Evolutionary conservation across 2,888 invertebrate genomes (phyloP), one percentile per base, ranked within the genome.

Genomic region (Oxytorus armatus): DNA sequence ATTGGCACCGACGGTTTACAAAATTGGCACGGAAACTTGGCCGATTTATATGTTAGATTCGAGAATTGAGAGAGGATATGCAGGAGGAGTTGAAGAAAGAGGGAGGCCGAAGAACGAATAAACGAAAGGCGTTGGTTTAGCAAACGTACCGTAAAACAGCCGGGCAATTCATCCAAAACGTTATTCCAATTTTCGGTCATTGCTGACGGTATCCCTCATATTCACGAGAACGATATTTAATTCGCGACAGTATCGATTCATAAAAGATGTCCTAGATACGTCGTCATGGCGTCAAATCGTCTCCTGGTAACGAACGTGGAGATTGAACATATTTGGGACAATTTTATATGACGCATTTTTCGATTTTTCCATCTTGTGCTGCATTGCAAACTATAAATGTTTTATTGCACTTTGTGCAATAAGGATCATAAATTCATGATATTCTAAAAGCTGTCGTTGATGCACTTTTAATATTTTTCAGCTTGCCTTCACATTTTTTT

Each of bases 1-100:
- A 61, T 87, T 88, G 87, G 87, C 88, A 89, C 68, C 57, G 63
- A 57, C 57, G 77, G 51, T 86, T 87, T 86, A 82, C 82, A 83
- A 86, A 86, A 83, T 89, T 89, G 89, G 89, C 89, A 89, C 84
- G 81, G 80, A 78, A 77, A 82, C 79, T 77, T 68, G 75, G 79
- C 39, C 74, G 61, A 76, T 68, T 63, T 53, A 29, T 53, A 10
- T 8, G 11, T 39, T 23, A 29, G 36, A 29, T 11, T 18, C 59
- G 29, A 65, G 47, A 72, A 66, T n/a, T 25, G 61, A 66, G 14
- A 29, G 33, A 61, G 63, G 63, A 7, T 5, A 49, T 49, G 14
- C 5, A 47, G 47, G 44, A 11, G 0, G 44, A 29, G 33, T n/a
- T n/a, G n/a, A n/a, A 61, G 66, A 69, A 47, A 57, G 36, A 29